Conservation (phyloP, 2,888 invertebrate species). For the Allygus modestus region DNA sequence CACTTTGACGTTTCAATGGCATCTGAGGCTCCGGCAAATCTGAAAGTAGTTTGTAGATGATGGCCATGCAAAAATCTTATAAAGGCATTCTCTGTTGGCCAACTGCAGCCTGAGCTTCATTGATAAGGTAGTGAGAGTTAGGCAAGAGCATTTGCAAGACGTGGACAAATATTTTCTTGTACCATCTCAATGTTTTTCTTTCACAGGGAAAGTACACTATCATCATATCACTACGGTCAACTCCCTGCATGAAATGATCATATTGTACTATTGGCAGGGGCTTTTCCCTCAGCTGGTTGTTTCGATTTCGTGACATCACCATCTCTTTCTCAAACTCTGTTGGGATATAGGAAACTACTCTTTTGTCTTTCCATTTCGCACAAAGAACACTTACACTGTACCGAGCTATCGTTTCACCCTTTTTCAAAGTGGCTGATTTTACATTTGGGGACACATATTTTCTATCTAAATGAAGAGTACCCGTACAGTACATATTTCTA, state of each 20-base stretch:
- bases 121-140: neutral
- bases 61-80: no score
- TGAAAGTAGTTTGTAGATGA: neutral
- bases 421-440: neutral
- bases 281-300: neutral
- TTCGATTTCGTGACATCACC: neutral
- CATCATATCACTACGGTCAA: constrained; percentile 30
- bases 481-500: neutral
- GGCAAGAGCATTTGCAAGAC: neutral
- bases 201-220: no score
- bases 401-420: neutral
- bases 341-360: neutral
- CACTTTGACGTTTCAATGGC: neutral
- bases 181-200: neutral
- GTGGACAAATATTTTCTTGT: constrained; percentile 31
- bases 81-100: neutral
- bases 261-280: neutral
- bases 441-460: neutral
- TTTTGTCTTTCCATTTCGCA: no score
- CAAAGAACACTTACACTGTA: neutral
- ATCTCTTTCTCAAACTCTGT: neutral
- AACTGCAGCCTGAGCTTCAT: no score
- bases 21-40: neutral
- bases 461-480: neutral
- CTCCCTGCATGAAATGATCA: no score